Conservation (phyloP, 2,888 invertebrate genomes). For the Drosophila mimetica region DNA sequence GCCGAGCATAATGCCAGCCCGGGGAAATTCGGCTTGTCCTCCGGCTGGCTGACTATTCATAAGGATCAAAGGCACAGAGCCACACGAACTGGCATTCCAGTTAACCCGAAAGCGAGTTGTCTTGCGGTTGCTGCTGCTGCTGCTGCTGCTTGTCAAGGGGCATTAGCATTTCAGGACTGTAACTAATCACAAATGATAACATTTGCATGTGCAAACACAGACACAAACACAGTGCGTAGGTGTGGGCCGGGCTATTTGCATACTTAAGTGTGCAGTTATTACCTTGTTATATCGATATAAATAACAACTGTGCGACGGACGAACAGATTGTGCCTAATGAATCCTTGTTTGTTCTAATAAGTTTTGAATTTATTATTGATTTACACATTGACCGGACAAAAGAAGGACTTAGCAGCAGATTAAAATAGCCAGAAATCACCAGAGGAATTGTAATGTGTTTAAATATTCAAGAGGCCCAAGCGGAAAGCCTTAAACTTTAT, state of each 20-base stretch:
- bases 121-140: slow-evolving; percentile 44
- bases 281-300: slow-evolving; percentile 80
- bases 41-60: slow-evolving; percentile 36
- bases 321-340: slow-evolving; percentile 71
- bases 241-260: slow-evolving; percentile 75
- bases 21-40: slow-evolving; percentile 10
- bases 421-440: slow-evolving; percentile 26
- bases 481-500: slow-evolving; percentile 7
- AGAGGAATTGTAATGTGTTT: slow-evolving; percentile 26
- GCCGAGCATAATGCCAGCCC: slow-evolving; percentile 16
- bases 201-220: slow-evolving; percentile 73
- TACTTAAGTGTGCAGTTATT: slow-evolving; percentile 81
- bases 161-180: slow-evolving; percentile 71
- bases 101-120: slow-evolving; percentile 38
- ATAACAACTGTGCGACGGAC: slow-evolving; percentile 55
- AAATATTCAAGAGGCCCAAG: slow-evolving; percentile 15
- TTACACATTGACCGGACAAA: slow-evolving; percentile 29
- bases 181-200: slow-evolving; percentile 81
- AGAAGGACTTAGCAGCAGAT: slow-evolving; percentile 33
- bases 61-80: slow-evolving; percentile 15
- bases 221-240: slow-evolving; percentile 27
- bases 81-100: slow-evolving; percentile 12
- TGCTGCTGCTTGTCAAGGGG: slow-evolving; percentile 49
- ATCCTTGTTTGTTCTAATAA: slow-evolving; percentile 74
- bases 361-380: slow-evolving; percentile 77